Evolutionary conservation across 2,113 vertebrate species (phyloP), one percentile per base, ranked within the genome.

Genomic region (Diglossa brunneiventris): DNA sequence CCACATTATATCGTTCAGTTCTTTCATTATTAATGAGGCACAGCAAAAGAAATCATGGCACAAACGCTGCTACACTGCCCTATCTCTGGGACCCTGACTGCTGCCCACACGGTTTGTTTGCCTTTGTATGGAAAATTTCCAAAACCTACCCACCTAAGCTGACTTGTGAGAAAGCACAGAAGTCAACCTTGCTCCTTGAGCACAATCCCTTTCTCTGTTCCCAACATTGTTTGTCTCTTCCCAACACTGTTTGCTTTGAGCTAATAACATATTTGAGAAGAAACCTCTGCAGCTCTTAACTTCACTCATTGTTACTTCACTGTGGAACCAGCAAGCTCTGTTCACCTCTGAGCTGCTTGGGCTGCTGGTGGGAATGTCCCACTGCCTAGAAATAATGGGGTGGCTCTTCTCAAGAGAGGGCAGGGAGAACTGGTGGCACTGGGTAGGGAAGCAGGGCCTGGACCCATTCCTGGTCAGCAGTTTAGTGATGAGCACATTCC

Each of bases 1-100:
- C 87, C 39, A 64, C 47, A 76, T 59, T 61, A 56, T 69, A 84
- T 88, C 87, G 91, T 82, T 90, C 91, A 84, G 26, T 68, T 55
- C 49, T 81, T 94, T 84, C 94, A 94, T 83, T 96, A 96, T 90
- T 95, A 90, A 95, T 67, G 64, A 94, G 58, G 67, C 64, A 83
- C 49, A 83, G 81, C 30, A 53, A 81, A 76, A 94, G 80, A 91
- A 89, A 90, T 70, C 67, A 66, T 12, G 12, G 47, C 69, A 78
- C 79, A 83, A 70, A 63, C n/a, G 28, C 42, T 50, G 35, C 37
- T 55, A 44, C 1, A 0, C 20, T 28, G 64, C 93, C 78, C 83
- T 77, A 85, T 70, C 95, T 91, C 46, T 46, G 52, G 66, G 55
- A 46, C 39, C 61, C 62, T 44, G 33, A 47, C 44, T 70, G 67